Base-by-base conservation (phyloP, 2,113 vertebrate species). In the Clarias gariepinus region DNA sequence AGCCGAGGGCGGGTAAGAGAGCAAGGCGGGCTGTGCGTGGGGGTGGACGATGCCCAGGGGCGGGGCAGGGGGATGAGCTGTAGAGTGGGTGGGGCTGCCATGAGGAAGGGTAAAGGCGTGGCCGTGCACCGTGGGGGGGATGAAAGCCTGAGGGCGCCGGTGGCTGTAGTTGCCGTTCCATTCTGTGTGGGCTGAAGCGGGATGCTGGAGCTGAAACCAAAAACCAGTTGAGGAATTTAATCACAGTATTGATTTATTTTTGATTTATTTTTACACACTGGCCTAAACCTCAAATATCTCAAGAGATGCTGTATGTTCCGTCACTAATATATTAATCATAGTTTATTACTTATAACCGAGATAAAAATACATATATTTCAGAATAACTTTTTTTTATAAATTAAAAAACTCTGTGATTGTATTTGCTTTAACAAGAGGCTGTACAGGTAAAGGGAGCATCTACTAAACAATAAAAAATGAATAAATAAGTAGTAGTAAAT, bases 91-190 rank as follows among this genome's bases (percentile, higher is more conserved):
- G 79, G 98, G 97, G 87, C 98, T 99, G 93, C 96, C 96, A 25
- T 99, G 98, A 0, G 96, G 95, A 63, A 99, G 93, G 36, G 97
- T 96, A 92, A 99, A 99, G 0, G 97, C 94, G 47, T 96, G 97
- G 82, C 96, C 93, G 10, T 96, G 94, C 55, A 98, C 91, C 47
- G 96, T 94, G 83, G 96, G 94, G 1, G 97, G 95, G 91, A 99
- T 95, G 90, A 96, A 99, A 58, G 97, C 95, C 94, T 98, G 97
- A 91, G 97, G 97, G 89, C 97, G 95, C 87, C 97, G 95, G 81
- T 95, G 97, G 83, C 94, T 91, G 0, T 96, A 98, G 94, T 98
- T 99, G 82, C 98, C 96, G 19, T 98, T 99, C 98, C 98, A 98
- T 90, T 99, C 98, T 91, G 97, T 97, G 90, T 92, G 96, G 90